These are phyloP conservation scores for Dryocosmus kuriphilus DNA, from an alignment of 2,888 invertebrate genomes.

Conservation along the genomic window DNA sequence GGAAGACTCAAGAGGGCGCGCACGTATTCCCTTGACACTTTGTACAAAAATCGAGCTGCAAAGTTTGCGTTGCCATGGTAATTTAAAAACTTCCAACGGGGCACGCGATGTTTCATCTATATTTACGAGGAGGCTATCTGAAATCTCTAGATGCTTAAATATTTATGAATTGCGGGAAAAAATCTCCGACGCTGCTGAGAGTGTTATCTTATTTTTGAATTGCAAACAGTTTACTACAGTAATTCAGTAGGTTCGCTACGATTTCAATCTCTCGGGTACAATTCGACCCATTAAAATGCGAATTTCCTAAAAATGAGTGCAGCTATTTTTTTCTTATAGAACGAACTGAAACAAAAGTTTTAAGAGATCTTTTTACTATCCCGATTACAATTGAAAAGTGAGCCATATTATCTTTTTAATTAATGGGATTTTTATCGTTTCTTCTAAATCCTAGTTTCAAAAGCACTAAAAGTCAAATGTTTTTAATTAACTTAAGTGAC, in stretches of 20 bases:
- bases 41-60: neutral
- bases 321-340: neutral
- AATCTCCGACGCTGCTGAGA: constrained; percentile 15
- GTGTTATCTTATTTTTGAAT: constrained; percentile 24
- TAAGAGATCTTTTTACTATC: neutral
- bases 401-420: neutral
- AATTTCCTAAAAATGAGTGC: neutral
- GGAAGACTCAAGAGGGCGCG: neutral
- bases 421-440: neutral
- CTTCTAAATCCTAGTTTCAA: neutral
- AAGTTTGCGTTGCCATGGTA: constrained; percentile 3
- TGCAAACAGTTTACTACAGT: constrained; percentile 25
- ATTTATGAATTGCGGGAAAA: constrained; percentile 55
- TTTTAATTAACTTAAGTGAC: neutral
- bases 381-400: neutral
- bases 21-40: neutral
- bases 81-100: constrained; percentile 34
- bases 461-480: too few relatives aligned
- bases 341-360: neutral
- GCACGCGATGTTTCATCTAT: constrained; percentile 48
- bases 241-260: constrained; percentile 8
- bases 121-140: constrained; percentile 42
- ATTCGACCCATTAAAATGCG: neutral
- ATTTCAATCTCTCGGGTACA: constrained; percentile 42
- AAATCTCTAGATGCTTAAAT: constrained; percentile 51